Conservation (phyloP, 2,888 invertebrate genomes). For the Agrochola circellaris region DNA sequence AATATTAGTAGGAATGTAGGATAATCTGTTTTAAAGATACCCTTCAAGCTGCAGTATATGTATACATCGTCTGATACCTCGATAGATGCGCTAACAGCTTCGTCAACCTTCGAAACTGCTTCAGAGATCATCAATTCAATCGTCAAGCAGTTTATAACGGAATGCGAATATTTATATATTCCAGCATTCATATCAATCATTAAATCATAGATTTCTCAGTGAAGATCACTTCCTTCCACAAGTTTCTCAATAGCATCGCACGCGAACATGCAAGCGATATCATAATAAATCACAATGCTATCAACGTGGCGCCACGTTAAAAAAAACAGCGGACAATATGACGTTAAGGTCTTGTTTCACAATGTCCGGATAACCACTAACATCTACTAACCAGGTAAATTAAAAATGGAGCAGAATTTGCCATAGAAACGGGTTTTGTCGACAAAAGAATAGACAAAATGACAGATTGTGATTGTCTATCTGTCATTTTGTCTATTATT, state of each 20-base stretch:
- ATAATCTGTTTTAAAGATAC: not conserved
- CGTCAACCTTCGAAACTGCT: not conserved
- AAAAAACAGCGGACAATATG: slow-evolving; percentile 18
- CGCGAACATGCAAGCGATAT: slow-evolving; percentile 23
- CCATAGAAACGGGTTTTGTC: too few species aligned
- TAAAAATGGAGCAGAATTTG: slow-evolving; percentile 3
- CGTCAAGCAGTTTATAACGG: not conserved
- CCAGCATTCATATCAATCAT: slow-evolving; percentile 8
- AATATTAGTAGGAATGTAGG: too few species aligned
- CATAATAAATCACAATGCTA: slow-evolving; percentile 16
- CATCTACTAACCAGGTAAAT: not conserved
- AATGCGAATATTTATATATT: not conserved
- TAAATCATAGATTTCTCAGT: slow-evolving; percentile 1
- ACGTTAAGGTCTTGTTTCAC: slow-evolving; percentile 39
- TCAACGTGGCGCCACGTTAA: slow-evolving; percentile 3
- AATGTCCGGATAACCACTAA: slow-evolving; percentile 10
- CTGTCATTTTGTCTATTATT: too few species aligned
- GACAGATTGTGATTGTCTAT: too few species aligned
- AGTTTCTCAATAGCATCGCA: slow-evolving; percentile 7
- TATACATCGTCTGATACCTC: not conserved
- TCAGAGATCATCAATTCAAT: not conserved
- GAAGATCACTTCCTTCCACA: slow-evolving; percentile 12
- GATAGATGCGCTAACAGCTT: not conserved
- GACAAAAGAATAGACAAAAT: too few species aligned
- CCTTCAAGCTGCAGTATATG: not conserved